Conservation (phyloP, 2,113 vertebrate species). For the Grantiella picta region DNA sequence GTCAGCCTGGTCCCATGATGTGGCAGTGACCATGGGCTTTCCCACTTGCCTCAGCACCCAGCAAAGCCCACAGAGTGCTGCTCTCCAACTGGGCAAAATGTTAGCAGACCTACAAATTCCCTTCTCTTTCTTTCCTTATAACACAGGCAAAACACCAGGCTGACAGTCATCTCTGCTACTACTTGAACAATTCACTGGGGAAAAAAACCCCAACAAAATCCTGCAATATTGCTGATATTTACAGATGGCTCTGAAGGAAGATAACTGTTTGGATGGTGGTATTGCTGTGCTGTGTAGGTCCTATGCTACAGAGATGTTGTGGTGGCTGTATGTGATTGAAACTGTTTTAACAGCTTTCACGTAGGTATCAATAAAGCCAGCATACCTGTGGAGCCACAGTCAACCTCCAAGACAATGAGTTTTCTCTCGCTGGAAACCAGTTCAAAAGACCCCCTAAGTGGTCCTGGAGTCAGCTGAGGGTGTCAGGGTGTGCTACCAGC, state of each 20-base stretch:
- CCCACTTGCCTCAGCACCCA: background rate
- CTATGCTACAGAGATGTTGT: background rate
- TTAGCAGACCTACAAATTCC: background rate
- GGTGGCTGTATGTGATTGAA: background rate
- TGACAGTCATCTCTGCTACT: background rate
- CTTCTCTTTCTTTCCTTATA: background rate
- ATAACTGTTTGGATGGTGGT: background rate
- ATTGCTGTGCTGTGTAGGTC: background rate
- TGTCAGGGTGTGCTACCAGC: background rate
- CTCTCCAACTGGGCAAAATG: background rate
- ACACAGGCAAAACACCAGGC: background rate
- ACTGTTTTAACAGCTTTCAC: background rate
- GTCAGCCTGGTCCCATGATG: accelerated
- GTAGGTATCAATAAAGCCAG: background rate
- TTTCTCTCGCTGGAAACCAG: background rate
- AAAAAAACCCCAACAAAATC: background rate
- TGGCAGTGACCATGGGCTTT: background rate
- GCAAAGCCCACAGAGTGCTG: background rate
- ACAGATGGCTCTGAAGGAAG: background rate
- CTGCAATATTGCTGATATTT: background rate
- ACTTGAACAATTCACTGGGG: background rate
- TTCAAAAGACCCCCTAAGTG: background rate
- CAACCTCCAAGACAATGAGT: background rate
- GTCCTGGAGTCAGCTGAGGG: background rate
- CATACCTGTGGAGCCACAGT: background rate